Evolutionary conservation across 2,113 vertebrate species (phyloP).

Genomic region (Zosterops borbonicus): DNA sequence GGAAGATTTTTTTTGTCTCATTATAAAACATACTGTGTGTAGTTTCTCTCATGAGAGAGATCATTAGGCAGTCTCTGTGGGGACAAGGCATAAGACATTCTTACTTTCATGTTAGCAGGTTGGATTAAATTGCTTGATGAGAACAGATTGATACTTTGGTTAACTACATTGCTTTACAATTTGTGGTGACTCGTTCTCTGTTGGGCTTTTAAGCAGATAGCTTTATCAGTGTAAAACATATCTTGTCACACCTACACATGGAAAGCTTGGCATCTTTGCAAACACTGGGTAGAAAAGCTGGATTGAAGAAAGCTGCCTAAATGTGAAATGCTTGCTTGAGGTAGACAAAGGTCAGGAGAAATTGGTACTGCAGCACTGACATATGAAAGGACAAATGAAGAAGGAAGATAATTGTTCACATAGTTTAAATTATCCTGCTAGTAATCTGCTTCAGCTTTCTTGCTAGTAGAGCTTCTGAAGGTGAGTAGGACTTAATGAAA

Average conservation of each 20-base stretch:
- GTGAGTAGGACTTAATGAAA: neutral
- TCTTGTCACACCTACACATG: neutral
- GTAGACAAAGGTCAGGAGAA: neutral
- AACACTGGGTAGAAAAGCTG: neutral
- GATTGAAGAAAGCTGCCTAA: neutral
- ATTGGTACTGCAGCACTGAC: neutral
- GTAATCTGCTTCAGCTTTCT: neutral
- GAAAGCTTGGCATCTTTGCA: neutral
- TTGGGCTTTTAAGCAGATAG: constrained; percentile 23
- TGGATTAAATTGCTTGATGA: constrained; percentile 30
- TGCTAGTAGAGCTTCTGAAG: neutral
- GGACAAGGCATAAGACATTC: neutral
- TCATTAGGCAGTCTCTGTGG: neutral
- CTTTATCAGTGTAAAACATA: neutral
- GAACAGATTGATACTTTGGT: constrained; percentile 47
- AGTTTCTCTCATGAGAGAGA: constrained; percentile 1
- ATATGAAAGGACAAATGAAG: neutral
- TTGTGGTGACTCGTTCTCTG: neutral
- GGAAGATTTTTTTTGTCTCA: constrained; percentile 17
- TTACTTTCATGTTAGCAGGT: neutral
- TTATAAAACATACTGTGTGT: neutral
- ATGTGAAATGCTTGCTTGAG: neutral
- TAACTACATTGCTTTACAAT: neutral
- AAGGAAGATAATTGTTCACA: neutral
- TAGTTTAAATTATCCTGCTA: neutral